Percentiles rank a stretch among this genome's conserved stretches.
These are phyloP conservation scores for Steromphala cineraria DNA, from an alignment of 2,888 invertebrate genomes.

Conservation along the genomic window DNA sequence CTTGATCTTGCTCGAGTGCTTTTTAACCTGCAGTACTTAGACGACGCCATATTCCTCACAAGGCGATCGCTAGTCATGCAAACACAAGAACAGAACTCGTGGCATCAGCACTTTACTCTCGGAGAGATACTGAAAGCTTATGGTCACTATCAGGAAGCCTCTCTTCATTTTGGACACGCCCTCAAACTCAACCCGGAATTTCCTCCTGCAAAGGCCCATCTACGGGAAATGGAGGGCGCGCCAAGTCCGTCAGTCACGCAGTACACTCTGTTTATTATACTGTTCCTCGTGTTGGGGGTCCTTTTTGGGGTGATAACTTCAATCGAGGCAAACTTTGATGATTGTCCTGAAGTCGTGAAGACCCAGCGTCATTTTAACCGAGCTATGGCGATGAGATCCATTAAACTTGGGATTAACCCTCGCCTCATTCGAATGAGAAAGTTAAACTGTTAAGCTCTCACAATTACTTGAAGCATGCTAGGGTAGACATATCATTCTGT, in stretches of 20 bases:
- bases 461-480: conserved; percentile 31
- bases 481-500: conserved; percentile 18
- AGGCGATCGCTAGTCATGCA: conserved; percentile 89
- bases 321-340: conserved; percentile 78
- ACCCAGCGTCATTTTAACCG: conserved; percentile 90
- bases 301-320: conserved; percentile 88
- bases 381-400: conserved; percentile 91
- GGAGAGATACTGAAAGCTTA: conserved; percentile 94
- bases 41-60: conserved; percentile 92
- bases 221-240: conserved; percentile 84
- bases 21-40: conserved; percentile 90
- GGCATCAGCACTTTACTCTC: conserved; percentile 93
- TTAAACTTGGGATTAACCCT: conserved; percentile 78
- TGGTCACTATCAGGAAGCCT: conserved; percentile 91
- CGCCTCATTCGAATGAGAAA: conserved; percentile 62
- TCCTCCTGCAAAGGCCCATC: conserved; percentile 86
- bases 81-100: conserved; percentile 89
- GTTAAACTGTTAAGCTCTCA: conserved; percentile 41
- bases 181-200: conserved; percentile 90
- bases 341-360: conserved; percentile 75
- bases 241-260: conserved; percentile 88
- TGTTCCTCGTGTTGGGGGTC: conserved; percentile 86
- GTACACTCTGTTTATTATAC: conserved; percentile 90
- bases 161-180: conserved; percentile 87
- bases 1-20: conserved; percentile 89